phyloP scores from a whole-genome alignment of 2,113 vertebrate species.

The Chloropsis cyanopogon region DNA sequence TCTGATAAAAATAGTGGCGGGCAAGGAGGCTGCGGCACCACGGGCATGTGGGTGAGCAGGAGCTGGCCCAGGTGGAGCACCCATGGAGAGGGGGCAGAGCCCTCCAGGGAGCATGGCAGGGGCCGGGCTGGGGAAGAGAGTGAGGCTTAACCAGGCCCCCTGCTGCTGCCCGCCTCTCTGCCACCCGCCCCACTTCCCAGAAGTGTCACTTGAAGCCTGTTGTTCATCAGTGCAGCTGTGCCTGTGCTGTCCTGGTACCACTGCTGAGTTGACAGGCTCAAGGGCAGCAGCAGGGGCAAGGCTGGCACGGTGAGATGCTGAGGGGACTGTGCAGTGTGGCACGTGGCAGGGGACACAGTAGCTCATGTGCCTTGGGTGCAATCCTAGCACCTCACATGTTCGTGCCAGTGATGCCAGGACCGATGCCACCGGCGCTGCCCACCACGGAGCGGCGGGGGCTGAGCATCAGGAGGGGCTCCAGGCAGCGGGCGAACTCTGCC shows the following conservation, averaged over 20 bases:
- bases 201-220: constrained; percentile 56
- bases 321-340: no score
- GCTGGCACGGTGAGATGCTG: neutral
- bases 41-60: neutral
- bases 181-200: neutral
- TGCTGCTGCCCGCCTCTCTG: neutral
- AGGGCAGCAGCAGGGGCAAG: neutral
- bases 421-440: constrained; percentile 38
- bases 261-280: neutral
- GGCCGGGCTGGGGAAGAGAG: neutral
- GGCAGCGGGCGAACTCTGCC: constrained; percentile 84
- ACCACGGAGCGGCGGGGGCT: constrained; percentile 71
- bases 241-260: neutral
- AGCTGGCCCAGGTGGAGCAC: neutral
- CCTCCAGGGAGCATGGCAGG: rapidly evolving
- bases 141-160: neutral
- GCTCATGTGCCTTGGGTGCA: neutral
- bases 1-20: constrained; percentile 86
- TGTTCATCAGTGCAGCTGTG: constrained; percentile 29
- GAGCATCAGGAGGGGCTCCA: constrained; percentile 84
- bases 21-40: neutral
- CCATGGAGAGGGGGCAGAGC: neutral
- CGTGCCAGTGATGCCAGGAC: constrained; percentile 47
- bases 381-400: constrained; percentile 60
- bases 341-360: neutral